Percentiles rank a stretch among this genome's conserved stretches.
Evolutionary conservation across 2,888 invertebrate genomes (phyloP).

Genomic region (Ornithoptera priamus): DNA sequence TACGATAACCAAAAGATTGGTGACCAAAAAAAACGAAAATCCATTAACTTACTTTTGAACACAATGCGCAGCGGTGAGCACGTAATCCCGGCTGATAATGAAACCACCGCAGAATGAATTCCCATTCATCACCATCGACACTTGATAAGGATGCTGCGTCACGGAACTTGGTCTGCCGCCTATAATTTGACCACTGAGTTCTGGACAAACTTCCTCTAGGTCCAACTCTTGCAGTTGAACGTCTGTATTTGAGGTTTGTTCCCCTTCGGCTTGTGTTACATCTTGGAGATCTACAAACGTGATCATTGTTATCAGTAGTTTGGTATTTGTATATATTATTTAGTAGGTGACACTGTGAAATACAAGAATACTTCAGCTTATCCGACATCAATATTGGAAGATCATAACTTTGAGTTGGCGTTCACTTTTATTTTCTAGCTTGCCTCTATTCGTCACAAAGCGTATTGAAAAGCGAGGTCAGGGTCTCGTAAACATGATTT

Average conservation of each 20-base stretch:
- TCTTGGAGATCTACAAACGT: slow-evolving; percentile 60
- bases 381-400: too few species aligned
- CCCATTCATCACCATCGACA: slow-evolving; percentile 70
- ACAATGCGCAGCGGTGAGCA: slow-evolving; percentile 73
- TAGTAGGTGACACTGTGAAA: too few species aligned
- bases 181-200: slow-evolving; percentile 71
- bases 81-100: slow-evolving; percentile 63
- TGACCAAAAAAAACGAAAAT: too few species aligned
- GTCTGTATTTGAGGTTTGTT: slow-evolving; percentile 39
- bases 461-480: too few species aligned
- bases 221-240: slow-evolving; percentile 53
- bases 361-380: too few species aligned
- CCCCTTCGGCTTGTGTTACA: slow-evolving; percentile 46
- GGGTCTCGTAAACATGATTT: too few species aligned
- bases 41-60: slow-evolving; percentile 64
- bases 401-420: too few species aligned
- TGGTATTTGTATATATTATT: too few species aligned
- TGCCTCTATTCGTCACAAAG: too few species aligned
- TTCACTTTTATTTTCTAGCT: too few species aligned
- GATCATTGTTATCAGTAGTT: neutral
- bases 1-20: too few species aligned
- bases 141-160: slow-evolving; percentile 62
- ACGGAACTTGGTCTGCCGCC: slow-evolving; percentile 68
- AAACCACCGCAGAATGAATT: slow-evolving; percentile 76
- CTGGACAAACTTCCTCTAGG: slow-evolving; percentile 62